phyloP scores from a whole-genome alignment of 2,797 vertebrate species.

The Tapera naevia region DNA sequence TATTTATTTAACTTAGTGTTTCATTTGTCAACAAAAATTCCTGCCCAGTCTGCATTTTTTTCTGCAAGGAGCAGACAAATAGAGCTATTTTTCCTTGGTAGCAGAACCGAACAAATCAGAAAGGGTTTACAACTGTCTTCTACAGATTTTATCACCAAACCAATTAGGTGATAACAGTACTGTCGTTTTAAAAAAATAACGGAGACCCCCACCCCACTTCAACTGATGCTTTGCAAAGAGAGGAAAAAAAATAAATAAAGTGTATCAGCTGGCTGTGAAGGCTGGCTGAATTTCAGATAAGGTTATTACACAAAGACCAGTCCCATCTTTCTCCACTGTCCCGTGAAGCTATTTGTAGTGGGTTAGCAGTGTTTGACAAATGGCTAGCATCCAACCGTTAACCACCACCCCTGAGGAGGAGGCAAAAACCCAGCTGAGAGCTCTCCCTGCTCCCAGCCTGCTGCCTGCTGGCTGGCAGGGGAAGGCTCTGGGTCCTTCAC shows the following conservation, averaged over 20 bases:
- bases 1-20: conserved; percentile 26
- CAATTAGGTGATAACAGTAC: neutral
- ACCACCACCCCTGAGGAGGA: neutral
- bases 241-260: neutral
- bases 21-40: neutral
- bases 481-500: neutral
- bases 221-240: neutral
- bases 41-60: conserved; percentile 1
- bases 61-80: neutral
- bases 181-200: neutral
- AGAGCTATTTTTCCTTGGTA: neutral
- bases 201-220: neutral
- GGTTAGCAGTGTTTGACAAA: neutral
- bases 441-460: neutral
- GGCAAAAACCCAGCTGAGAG: neutral
- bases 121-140: neutral
- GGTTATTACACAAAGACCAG: neutral
- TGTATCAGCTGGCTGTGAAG: neutral
- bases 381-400: no score
- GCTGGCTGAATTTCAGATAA: neutral
- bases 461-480: neutral
- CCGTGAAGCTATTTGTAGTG: neutral
- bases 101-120: conserved; percentile 24
- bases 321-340: neutral
- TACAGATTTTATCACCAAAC: conserved; percentile 1